Base-by-base conservation (phyloP, 2,113 vertebrate genomes). In the Tragelaphus scriptus region DNA sequence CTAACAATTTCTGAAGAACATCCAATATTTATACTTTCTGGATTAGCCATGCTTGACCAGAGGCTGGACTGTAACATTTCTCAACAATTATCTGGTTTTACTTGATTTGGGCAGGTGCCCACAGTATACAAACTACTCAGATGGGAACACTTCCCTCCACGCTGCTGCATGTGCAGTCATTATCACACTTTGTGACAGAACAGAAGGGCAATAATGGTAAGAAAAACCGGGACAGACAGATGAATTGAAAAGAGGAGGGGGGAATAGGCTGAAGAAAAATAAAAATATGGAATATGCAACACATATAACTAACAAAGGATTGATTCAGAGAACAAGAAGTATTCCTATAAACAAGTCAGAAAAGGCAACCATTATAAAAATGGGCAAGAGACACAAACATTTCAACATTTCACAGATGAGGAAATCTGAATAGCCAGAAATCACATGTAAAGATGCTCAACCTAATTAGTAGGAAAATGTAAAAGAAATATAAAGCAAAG, bases 141-240 rank as follows among this genome's bases (percentile, higher is more conserved):
- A 40, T 53, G 80, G 94, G n/a, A 77, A 26, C 63, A 68, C 81
- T 85, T 90, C 88, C 59, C 2, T 80, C 79, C 53, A 53, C 15
- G 65, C 65, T 77, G 59, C 21, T 90, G n/a, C 40, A 7, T 1
- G 0, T 91, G 59, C 40, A 71, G 86, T 5, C 88, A 87, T 91
- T 88, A 90, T 88, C 85, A 92, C 15, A 92, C 79, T 92, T 90
- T 68, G 53, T 85, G 47, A 92, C 59, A 94, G 63, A 80, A 94
- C 86, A 96, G 51, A 85, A 51, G 40, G 44, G 47, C 25, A 81
- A 30, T 51, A 82, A 82, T 88, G 68, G 92, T 61, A 88, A 63
- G 58, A 85, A 55, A 88, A 71, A 80, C 28, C 19, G 16, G 4
- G 55, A 91, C 51, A 53, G 30, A 51, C 19, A 94, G 77, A 77